These are phyloP conservation scores for Rutpela maculata DNA, from an alignment of 2,888 invertebrate species.

Conservation along the genomic window DNA sequence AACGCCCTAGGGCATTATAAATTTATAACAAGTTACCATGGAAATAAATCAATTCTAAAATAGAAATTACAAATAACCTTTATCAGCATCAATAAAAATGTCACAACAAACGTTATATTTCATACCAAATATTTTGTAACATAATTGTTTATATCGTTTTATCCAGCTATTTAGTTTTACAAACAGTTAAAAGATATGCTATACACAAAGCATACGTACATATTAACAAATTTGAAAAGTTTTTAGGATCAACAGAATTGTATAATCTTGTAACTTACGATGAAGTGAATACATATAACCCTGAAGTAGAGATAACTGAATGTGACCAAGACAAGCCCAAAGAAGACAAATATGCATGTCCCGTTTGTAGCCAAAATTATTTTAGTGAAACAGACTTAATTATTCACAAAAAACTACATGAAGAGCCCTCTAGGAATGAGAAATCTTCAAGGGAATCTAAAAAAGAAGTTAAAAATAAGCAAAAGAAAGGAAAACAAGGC, in stretches of 20 bases:
- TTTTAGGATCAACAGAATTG: neutral
- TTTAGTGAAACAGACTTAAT: neutral
- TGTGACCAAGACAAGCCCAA: neutral
- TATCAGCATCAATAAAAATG: no score
- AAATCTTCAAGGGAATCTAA: neutral
- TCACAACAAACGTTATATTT: no score
- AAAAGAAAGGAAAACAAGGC: constrained; percentile 13
- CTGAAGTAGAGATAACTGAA: neutral
- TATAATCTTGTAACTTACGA: neutral
- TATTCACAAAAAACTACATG: neutral
- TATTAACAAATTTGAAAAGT: constrained; percentile 2
- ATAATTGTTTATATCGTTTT: no score
- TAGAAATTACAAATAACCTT: no score
- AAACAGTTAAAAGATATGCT: no score
- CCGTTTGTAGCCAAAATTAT: neutral
- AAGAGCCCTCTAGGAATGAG: neutral
- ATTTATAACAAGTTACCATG: no score
- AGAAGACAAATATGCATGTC: neutral
- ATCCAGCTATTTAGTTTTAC: no score
- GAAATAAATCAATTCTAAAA: no score
- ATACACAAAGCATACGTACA: neutral
- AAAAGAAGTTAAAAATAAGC: neutral
- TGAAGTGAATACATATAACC: neutral
- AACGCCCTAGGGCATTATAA: no score
- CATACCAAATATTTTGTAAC: no score